Evolutionary conservation across 1,140 invertebrate species (phyloP), one percentile per base, ranked within the genome.

Genomic region (Drosophila prosaltans): DNA sequence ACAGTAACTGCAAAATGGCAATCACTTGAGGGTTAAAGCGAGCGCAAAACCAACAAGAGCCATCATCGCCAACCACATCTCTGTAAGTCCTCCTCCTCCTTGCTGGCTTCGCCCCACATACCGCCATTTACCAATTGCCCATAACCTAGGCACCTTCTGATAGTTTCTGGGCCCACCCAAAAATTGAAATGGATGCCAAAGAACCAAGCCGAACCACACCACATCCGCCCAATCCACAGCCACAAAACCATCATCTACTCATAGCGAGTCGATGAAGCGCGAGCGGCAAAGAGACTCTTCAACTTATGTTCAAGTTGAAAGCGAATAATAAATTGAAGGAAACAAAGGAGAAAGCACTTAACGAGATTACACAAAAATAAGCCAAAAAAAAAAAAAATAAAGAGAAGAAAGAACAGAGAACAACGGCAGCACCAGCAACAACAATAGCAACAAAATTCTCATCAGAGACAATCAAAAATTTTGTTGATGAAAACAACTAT

Each of bases 251-350:
- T 5, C 32, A 36, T 36, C 72, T 70, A 74, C 64, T 74, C 73
- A 74, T 61, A 57, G 64, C 64, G 45, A 75, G 72, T 76, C 74
- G 72, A 76, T 76, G 74, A 55, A 76, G 74, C 74, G 72, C 65
- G 59, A 69, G 65, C 72, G 51, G 48, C 59, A 51, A 51, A 75
- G 63, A 61, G 73, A 41, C 72, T 58, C 73, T 72, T 57, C 65
- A 67, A 74, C 74, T 51, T 68, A 74, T 75, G 40, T 59, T 75
- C 72, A 60, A 75, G 73, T 74, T 75, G 73, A 75, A 74, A n/a
- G 57, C 73, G 71, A 68, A 74, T 74, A 74, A 75, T 75, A 74
- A 75, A 74, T 59, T 59, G 57, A 11, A 30, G 28, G n/a, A 57
- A 57, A 57, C 54, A 57, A 57, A 57, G n/a, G 57, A 39, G 36